A percentile compares a stretch with the other conserved stretches of the same genome.
These are phyloP conservation scores for Cybosia mesomella DNA, from an alignment of 2,888 invertebrate species.

Conservation along the genomic window DNA sequence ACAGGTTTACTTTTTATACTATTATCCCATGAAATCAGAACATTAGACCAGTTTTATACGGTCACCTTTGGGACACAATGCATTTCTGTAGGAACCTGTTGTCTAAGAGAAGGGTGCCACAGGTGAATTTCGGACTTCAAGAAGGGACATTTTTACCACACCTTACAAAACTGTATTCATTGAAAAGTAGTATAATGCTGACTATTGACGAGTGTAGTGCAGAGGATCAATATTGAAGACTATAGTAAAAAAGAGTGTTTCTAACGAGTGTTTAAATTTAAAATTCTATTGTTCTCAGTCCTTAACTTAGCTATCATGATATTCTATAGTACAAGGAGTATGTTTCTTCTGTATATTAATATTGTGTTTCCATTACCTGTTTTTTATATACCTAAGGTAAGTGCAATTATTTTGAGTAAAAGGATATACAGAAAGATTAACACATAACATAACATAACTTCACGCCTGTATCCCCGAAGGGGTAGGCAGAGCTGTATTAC, in stretches of 20 bases:
- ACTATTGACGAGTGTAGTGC: not conserved
- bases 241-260: too few species aligned
- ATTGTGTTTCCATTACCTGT: not conserved
- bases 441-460: too few species aligned
- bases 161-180: not conserved
- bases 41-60: slow-evolving; percentile 44
- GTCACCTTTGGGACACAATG: slow-evolving; percentile 37
- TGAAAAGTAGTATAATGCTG: slow-evolving; percentile 2
- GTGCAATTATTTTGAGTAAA: not conserved
- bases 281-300: not conserved
- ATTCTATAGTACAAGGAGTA: not conserved
- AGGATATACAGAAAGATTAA: too few species aligned
- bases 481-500: too few species aligned
- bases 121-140: slow-evolving; percentile 44
- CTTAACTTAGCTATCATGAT: not conserved
- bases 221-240: not conserved
- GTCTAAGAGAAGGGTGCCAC: slow-evolving; percentile 41
- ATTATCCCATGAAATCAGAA: slow-evolving; percentile 49
- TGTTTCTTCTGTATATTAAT: not conserved
- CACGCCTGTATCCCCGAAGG: too few species aligned
- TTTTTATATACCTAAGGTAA: not conserved
- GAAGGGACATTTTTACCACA: slow-evolving; percentile 11
- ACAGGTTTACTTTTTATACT: slow-evolving; percentile 35
- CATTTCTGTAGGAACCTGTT: slow-evolving; percentile 49
- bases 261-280: too few species aligned